Conservation (phyloP, 2,113 vertebrate genomes). For the Syngnathus typhle region DNA sequence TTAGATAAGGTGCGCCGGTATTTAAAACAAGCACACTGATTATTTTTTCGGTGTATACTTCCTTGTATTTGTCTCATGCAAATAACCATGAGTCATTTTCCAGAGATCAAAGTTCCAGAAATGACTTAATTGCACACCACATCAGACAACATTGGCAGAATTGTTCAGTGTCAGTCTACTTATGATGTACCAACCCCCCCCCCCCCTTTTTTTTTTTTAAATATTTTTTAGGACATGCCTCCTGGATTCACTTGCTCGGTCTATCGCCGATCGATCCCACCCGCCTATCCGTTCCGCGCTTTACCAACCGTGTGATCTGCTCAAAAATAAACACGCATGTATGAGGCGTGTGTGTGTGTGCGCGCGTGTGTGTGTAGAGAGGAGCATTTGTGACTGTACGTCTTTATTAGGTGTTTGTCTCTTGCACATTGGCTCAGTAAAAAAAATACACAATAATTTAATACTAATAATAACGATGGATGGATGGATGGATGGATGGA, state of each 20-base stretch:
- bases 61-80: not conserved
- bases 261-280: conserved; percentile 56
- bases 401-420: not conserved
- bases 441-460: not conserved
- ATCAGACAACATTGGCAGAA: not conserved
- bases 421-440: not conserved
- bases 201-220: not conserved
- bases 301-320: conserved; percentile 71
- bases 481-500: no score
- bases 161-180: not conserved
- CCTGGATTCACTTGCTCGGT: conserved; percentile 38
- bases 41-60: not conserved
- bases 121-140: not conserved
- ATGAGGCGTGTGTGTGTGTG: conserved; percentile 20
- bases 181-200: not conserved
- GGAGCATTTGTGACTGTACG: not conserved
- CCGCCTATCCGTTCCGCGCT: conserved; percentile 58
- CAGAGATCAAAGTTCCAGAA: not conserved
- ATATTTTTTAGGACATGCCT: conserved; percentile 35
- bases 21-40: no score
- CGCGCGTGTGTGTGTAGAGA: no score
- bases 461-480: no score
- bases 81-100: not conserved
- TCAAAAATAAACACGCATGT: conserved; percentile 39
- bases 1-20: no score